Evolutionary conservation across 2,888 invertebrate species (phyloP).

Genomic region (Cetonia aurata): DNA sequence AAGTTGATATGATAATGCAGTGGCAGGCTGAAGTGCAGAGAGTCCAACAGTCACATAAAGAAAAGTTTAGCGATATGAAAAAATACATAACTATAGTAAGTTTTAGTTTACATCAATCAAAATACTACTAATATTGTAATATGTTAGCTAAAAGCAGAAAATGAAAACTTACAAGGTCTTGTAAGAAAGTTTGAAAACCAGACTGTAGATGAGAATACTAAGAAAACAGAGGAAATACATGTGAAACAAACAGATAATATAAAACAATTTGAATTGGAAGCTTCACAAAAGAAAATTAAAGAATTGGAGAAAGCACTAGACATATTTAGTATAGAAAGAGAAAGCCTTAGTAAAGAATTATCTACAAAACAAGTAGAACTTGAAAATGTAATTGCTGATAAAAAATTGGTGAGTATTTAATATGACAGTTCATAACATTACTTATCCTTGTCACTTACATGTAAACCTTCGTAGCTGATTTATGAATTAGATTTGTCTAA

Average conservation of each 20-base stretch:
- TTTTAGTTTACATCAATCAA: conserved; percentile 23
- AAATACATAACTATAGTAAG: conserved; percentile 58
- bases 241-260: conserved; percentile 49
- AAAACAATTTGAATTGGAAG: conserved; percentile 54
- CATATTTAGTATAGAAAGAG: conserved; percentile 40
- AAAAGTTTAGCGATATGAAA: conserved; percentile 77
- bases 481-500: conserved; percentile 26
- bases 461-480: not conserved
- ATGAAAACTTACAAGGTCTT: conserved; percentile 46
- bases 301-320: conserved; percentile 53
- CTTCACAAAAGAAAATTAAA: conserved; percentile 55
- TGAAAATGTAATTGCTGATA: conserved; percentile 15
- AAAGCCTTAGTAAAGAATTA: conserved; percentile 28
- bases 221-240: conserved; percentile 33
- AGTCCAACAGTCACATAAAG: conserved; percentile 73
- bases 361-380: conserved; percentile 12
- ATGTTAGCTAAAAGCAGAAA: conserved; percentile 58
- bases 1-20: conserved; percentile 72
- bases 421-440: not conserved
- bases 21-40: conserved; percentile 77
- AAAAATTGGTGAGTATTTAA: conserved; percentile 16
- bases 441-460: not conserved
- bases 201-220: conserved; percentile 61
- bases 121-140: conserved; percentile 37
- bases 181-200: conserved; percentile 3